Conservation (phyloP, 2,113 vertebrate genomes). For the Charina bottae region DNA sequence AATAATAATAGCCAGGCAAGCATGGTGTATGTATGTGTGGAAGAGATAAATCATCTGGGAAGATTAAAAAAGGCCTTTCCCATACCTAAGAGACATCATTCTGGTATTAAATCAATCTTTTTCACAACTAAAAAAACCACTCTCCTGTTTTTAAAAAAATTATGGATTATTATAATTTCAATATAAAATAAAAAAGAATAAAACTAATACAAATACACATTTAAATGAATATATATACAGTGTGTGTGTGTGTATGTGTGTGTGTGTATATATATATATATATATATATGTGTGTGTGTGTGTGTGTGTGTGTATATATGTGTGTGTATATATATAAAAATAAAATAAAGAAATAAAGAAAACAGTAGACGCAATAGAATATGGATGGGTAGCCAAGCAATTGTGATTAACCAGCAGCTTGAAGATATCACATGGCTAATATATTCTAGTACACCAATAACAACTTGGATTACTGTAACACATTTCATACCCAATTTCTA, state of each 20-base stretch:
- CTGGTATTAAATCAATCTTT: not conserved
- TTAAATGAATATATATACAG: not conserved
- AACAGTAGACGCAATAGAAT: not conserved
- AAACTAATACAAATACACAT: not conserved
- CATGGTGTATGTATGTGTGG: not conserved
- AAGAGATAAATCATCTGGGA: not conserved
- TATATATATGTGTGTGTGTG: no score
- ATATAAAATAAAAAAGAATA: not conserved
- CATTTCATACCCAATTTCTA: not conserved
- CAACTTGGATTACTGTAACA: not conserved
- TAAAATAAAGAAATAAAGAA: not conserved
- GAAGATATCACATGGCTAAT: not conserved
- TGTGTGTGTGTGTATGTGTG: no score
- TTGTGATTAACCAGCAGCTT: not conserved
- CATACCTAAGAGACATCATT: not conserved
- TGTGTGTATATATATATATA: no score
- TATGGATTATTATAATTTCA: not conserved
- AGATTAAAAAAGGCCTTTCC: not conserved
- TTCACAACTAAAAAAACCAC: not conserved
- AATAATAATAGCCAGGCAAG: not conserved
- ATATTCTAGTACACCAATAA: not conserved
- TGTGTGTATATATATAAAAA: no score
- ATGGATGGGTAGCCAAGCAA: not conserved
- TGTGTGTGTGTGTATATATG: no score
- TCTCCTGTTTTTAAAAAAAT: not conserved